These are phyloP conservation scores for Corythornis madagascariensis DNA, from an alignment of 2,113 vertebrate species.

Conservation along the genomic window DNA sequence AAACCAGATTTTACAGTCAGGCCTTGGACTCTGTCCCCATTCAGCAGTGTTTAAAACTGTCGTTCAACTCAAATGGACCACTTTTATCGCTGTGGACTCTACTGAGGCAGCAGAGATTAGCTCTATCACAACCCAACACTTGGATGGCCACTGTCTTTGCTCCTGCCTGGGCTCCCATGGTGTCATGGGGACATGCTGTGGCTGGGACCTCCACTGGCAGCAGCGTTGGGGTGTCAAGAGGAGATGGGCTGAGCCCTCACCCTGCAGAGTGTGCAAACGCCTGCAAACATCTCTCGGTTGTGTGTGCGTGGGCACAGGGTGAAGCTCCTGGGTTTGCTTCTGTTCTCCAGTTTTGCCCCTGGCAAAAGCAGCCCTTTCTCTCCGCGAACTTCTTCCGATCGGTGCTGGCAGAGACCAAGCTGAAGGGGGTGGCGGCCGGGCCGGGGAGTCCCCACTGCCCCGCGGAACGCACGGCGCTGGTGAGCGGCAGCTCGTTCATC, in stretches of 20 bases:
- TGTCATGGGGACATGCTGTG: accelerated
- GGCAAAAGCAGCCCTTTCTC: background rate
- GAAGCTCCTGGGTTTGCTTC: background rate
- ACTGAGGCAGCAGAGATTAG: background rate
- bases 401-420: background rate
- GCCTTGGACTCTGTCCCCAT: slow-evolving; percentile 6
- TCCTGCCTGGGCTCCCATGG: background rate
- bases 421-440: background rate
- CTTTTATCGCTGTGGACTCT: background rate
- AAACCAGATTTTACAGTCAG: slow-evolving; percentile 34
- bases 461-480: background rate
- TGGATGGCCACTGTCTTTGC: accelerated
- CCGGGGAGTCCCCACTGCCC: background rate
- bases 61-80: background rate
- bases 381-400: accelerated
- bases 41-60: background rate
- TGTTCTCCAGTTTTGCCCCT: background rate
- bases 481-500: background rate
- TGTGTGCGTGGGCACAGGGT: background rate
- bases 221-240: background rate
- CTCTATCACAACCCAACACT: background rate
- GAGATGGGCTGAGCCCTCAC: background rate
- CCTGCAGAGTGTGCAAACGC: no score
- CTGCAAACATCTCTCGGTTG: background rate
- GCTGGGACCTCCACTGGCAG: background rate